Conservation (phyloP, 2,888 invertebrate species). For the Acheta domesticus region DNA sequence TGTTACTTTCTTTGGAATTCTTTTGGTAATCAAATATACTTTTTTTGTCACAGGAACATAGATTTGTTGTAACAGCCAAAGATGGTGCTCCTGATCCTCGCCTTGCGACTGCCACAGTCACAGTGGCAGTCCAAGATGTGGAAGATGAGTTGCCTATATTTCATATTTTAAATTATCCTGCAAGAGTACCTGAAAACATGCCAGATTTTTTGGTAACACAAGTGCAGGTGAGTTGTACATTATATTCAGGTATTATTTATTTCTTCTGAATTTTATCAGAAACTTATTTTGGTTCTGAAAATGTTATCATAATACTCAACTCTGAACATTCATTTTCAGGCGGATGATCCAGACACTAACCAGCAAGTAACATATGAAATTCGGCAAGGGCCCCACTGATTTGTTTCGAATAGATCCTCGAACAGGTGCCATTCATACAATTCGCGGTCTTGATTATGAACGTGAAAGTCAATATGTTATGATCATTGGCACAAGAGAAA, state of each 20-base stretch:
- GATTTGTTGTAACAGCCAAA: constrained; percentile 82
- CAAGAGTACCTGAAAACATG: constrained; percentile 79
- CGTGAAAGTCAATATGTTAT: constrained; percentile 68
- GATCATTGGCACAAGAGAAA: constrained; percentile 79
- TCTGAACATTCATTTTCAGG: constrained; percentile 52
- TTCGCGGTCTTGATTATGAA: constrained; percentile 75
- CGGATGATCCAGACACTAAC: constrained; percentile 75
- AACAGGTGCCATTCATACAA: constrained; percentile 73
- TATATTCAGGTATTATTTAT: background rate
- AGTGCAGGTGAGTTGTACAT: constrained; percentile 58
- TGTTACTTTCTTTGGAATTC: too few species aligned
- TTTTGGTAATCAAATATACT: background rate
- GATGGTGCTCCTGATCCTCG: constrained; percentile 84
- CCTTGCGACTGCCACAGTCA: constrained; percentile 81
- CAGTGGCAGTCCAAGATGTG: constrained; percentile 72
- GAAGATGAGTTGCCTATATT: constrained; percentile 83
- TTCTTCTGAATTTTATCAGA: background rate
- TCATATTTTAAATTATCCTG: constrained; percentile 66
- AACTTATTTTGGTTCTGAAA: background rate
- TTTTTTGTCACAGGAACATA: constrained; percentile 57
- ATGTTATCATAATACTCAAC: background rate
- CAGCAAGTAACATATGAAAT: constrained; percentile 77
- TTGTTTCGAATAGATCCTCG: constrained; percentile 78
- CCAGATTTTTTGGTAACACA: constrained; percentile 73
- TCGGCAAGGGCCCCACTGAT: constrained; percentile 75